Conservation (phyloP, 2,113 vertebrate species). For the Cyanoramphus novaezelandiae region DNA sequence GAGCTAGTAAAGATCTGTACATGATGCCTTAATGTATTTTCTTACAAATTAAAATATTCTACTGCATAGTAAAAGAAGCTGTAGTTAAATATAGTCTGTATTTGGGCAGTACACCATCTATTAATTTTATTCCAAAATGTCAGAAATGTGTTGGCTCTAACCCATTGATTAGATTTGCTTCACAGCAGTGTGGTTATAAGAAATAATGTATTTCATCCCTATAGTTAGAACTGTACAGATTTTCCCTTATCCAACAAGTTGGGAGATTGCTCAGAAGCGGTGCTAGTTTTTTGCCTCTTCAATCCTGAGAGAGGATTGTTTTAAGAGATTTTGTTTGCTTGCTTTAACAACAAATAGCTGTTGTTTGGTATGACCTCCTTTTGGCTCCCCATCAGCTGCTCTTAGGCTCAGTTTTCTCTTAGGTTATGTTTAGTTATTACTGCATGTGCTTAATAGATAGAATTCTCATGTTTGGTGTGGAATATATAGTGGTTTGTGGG, state of each 20-base stretch:
- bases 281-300: neutral
- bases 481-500: neutral
- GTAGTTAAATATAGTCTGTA: neutral
- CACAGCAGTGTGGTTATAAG: neutral
- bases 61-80: neutral
- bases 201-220: neutral
- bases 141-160: neutral
- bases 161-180: neutral
- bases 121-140: neutral
- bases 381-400: neutral
- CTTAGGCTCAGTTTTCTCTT: neutral
- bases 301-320: neutral
- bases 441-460: neutral
- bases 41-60: neutral
- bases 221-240: neutral
- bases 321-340: slow-evolving; percentile 27
- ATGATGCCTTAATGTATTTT: neutral
- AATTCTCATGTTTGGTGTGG: neutral
- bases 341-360: slow-evolving; percentile 25
- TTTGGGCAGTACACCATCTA: neutral
- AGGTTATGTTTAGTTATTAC: slow-evolving; percentile 24
- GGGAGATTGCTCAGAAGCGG: neutral
- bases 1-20: neutral
- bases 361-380: slow-evolving; percentile 26
- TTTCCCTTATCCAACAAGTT: neutral